Conservation (phyloP, 2,888 invertebrate genomes). For the Ariolimax columbianus region DNA sequence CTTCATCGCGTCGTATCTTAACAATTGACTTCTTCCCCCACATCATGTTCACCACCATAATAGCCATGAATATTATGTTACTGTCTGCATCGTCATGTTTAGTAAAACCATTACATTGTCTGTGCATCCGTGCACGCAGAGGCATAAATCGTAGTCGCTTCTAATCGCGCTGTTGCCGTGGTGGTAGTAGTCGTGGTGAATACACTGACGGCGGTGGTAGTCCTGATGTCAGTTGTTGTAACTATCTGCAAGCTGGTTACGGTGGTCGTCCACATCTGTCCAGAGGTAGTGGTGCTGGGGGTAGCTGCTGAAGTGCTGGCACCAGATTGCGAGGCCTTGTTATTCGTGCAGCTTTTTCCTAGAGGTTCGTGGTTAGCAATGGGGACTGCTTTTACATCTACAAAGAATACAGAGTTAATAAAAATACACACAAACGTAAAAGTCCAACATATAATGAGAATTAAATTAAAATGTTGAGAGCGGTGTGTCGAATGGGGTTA, state of each 20-base stretch:
- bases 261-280: background rate
- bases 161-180: background rate
- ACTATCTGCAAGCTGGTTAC: background rate
- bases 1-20: background rate
- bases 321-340: background rate
- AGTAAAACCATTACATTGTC: constrained; percentile 1
- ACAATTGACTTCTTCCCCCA: too few species aligned
- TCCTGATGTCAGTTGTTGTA: background rate
- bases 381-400: background rate
- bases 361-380: background rate
- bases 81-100: background rate
- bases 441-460: too few species aligned
- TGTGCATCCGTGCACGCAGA: background rate
- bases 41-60: too few species aligned
- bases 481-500: too few species aligned
- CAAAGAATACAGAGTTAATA: background rate
- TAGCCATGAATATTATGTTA: too few species aligned
- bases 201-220: background rate
- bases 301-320: background rate
- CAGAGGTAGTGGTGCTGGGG: background rate
- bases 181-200: background rate
- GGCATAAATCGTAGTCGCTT: background rate
- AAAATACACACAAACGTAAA: too few species aligned
- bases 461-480: too few species aligned
- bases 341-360: background rate